Base-by-base conservation (phyloP, 2,797 vertebrate species). In the Thaleichthys pacificus region DNA sequence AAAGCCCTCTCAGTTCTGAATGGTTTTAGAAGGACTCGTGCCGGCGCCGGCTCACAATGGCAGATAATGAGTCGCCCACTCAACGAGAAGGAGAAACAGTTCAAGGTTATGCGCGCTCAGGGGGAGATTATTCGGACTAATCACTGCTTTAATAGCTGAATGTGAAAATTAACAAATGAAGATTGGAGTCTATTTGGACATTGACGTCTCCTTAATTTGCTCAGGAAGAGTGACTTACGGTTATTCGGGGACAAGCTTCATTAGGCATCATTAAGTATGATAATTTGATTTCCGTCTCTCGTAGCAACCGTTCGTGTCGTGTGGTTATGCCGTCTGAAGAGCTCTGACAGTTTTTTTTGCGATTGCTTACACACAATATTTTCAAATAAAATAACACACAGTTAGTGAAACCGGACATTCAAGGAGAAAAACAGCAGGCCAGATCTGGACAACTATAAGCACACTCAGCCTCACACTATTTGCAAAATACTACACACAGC, bases 51-150 rank as follows among this genome's bases (percentile, higher is more conserved):
- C 47, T 49, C 47, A 17, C 47, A 49, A 49, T 17, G 47, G 9
- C 12, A 49, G 47, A 14, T 17, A 49, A 17, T 49, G 47, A 49
- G 47, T 49, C 3, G 15, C 11, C 11, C 47, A 49, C 47, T 49
- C 47, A 12, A 12, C 47, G 47, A 17, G 47, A 17, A 72, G 78
- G 81, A 80, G 82, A 72, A 79, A 82, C 74, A 81, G 47, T 11
- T 17, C 47, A 49, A 49, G 47, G 47, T 49, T 17, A 5, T 7
- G 22, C 56, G n/a, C n/a, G 21, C 32, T 5, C 32, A 49, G 47
- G 21, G 56, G 7, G 9, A 49, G 54, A 22, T 66, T 61, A 66
- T 49, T 72, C 54, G 15, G 7, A 42, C 51, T 42, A 60, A 61
- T 66, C 21, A 49, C 64, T 47, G 38, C 42, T 61, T 42, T 26